Percentiles rank a stretch among this genome's conserved stretches.
Conservation (phyloP, 2,888 invertebrate species). For the Cataglyphis albicans region DNA sequence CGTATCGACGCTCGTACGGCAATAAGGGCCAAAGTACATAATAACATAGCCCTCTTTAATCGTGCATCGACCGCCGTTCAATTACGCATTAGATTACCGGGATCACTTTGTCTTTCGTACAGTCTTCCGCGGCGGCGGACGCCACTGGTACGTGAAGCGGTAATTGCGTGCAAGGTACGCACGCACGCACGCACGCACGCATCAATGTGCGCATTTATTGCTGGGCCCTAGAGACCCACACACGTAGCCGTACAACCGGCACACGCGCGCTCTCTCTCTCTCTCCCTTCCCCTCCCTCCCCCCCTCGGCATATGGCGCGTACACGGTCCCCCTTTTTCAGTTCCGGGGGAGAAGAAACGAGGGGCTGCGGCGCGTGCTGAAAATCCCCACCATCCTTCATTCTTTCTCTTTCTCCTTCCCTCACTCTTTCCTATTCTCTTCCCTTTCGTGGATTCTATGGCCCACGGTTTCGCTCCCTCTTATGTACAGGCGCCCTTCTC, state of each 20-base stretch:
- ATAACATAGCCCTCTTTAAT: conserved; percentile 39
- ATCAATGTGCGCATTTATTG: conserved; percentile 31
- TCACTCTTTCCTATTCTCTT: conserved; percentile 57
- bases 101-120: conserved; percentile 52
- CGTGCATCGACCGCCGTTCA: conserved; percentile 51
- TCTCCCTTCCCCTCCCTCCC: conserved; percentile 69
- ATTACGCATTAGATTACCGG: conserved; percentile 54
- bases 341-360: conserved; percentile 78
- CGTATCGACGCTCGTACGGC: conserved; percentile 10
- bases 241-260: conserved; percentile 70
- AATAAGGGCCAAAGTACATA: conserved; percentile 40
- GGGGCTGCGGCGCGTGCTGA: conserved; percentile 85
- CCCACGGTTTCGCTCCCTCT: conserved; percentile 41
- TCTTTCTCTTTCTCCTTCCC: conserved; percentile 59
- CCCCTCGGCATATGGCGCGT: conserved; percentile 78
- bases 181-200: background rate
- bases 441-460: conserved; percentile 3
- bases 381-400: conserved; percentile 77
- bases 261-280: conserved; percentile 76
- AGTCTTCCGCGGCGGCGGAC: conserved; percentile 29
- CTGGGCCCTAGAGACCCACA: conserved; percentile 38
- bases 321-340: conserved; percentile 75
- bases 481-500: conserved; percentile 71
- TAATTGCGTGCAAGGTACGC: conserved; percentile 50
- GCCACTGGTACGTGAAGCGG: conserved; percentile 43